Base-by-base conservation (phyloP, 2,797 vertebrate genomes). In the Epinephelus malabaricus region DNA sequence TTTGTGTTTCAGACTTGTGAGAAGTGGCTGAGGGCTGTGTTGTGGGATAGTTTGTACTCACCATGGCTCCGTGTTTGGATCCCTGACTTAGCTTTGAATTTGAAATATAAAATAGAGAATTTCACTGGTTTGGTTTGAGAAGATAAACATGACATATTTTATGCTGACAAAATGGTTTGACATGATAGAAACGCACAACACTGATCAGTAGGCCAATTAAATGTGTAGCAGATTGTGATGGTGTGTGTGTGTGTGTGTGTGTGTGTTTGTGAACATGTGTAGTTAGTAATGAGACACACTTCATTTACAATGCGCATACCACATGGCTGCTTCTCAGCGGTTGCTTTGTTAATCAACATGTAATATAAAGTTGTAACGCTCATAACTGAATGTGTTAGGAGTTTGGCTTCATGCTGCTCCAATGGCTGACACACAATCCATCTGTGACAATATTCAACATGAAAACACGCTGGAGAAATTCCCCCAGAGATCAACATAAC, bases 81-180 rank as follows among this genome's bases (percentile, higher is more conserved):
- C 96, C 96, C 95, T 96, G 96, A 96, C 95, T 96, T 95, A 95
- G 96, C 96, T 96, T 96, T 92, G 90, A 95, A 92, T 94, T 95
- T 93, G 83, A 95, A 94, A 96, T 96, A 96, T 94, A 95, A 93
- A 95, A 96, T 94, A 95, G 92, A 95, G 86, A 94, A 92, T 95
- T 96, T 96, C 92, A 96, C 93, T 96, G 85, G 86, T 94, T 95
- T 94, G 85, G 21, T 81, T 89, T 86, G 14, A 73, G 84, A 86
- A 81, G 64, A 81, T 64, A 54, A 59, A 91, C 73, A 88, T 79
- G 56, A 92, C 88, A 93, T 72, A 85, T 73, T 79, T 86, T 70
- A 91, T 51, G 72, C 86, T 85, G 86, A 95, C 87, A 94, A 76
- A 85, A 92, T 83, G 86, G 76, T 79, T 87, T 46, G 69, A 89